phyloP scores from a whole-genome alignment of 2,113 vertebrate species.

The Hipposideros armiger region DNA sequence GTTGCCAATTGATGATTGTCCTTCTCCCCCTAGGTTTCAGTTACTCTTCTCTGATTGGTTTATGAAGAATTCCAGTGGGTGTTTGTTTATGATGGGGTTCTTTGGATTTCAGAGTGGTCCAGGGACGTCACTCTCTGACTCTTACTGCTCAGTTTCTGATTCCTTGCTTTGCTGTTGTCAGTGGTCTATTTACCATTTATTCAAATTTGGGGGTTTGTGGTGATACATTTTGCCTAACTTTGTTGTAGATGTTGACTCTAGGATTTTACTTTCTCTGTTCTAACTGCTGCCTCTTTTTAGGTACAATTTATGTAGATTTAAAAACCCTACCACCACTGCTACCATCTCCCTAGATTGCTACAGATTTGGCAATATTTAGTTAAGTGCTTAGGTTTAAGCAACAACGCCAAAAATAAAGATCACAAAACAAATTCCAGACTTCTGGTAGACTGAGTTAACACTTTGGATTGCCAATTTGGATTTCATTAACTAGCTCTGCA shows the following conservation, averaged over 20 bases:
- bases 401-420: background rate
- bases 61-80: background rate
- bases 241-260: background rate
- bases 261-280: background rate
- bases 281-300: background rate
- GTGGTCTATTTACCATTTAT: background rate
- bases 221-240: background rate
- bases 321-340: background rate
- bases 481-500: background rate
- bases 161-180: background rate
- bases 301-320: background rate
- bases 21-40: background rate
- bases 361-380: background rate
- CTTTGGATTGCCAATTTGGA: conserved; percentile 11
- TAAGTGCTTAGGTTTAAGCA: conserved; percentile 9
- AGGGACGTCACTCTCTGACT: background rate
- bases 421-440: background rate
- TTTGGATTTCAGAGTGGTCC: background rate
- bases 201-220: background rate
- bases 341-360: background rate
- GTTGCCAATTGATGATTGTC: background rate
- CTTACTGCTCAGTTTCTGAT: background rate
- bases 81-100: background rate
- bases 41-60: background rate
- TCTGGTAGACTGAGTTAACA: background rate